These are phyloP conservation scores for Neosilurus mollespiculum DNA, from an alignment of 2,797 vertebrate genomes.

Conservation along the genomic window DNA sequence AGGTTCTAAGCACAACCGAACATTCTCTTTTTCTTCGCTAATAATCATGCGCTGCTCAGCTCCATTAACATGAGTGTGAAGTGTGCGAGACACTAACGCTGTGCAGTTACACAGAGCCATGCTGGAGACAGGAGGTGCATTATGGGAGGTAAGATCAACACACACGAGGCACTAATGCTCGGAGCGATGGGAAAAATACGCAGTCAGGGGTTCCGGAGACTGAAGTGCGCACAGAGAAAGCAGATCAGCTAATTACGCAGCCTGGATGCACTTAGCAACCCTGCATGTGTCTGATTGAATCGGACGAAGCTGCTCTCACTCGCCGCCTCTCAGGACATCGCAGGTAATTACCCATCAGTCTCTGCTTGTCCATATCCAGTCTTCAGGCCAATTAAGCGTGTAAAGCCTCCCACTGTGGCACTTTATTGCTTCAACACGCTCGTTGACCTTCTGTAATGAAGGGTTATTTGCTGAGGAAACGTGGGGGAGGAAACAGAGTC, in stretches of 20 bases:
- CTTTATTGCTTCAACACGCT: constrained; percentile 72
- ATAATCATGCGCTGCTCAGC: not conserved
- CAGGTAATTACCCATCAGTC: constrained; percentile 80
- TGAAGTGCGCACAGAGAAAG: constrained; percentile 68
- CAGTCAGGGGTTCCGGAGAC: constrained; percentile 45
- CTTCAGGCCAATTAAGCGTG: constrained; percentile 75
- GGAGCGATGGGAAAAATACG: constrained; percentile 41
- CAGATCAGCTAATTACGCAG: constrained; percentile 77
- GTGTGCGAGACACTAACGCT: not conserved
- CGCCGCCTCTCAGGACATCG: constrained; percentile 76
- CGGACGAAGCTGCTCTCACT: constrained; percentile 72
- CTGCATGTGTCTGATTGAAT: constrained; percentile 78
- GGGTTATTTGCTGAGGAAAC: not conserved
- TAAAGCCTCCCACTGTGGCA: constrained; percentile 62
- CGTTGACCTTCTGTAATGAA: constrained; percentile 76
- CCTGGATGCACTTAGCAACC: constrained; percentile 71
- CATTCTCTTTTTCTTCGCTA: not conserved
- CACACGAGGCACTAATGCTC: constrained; percentile 35
- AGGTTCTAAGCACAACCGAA: not conserved
- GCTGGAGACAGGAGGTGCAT: constrained; percentile 35
- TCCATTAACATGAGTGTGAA: constrained; percentile 34
- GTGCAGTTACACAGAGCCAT: constrained; percentile 29
- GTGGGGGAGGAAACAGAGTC: not conserved
- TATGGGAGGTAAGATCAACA: constrained; percentile 49
- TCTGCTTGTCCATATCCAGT: constrained; percentile 72